Conservation (phyloP, 1,140 invertebrate genomes). For the Lepidotrigona ventralis region DNA sequence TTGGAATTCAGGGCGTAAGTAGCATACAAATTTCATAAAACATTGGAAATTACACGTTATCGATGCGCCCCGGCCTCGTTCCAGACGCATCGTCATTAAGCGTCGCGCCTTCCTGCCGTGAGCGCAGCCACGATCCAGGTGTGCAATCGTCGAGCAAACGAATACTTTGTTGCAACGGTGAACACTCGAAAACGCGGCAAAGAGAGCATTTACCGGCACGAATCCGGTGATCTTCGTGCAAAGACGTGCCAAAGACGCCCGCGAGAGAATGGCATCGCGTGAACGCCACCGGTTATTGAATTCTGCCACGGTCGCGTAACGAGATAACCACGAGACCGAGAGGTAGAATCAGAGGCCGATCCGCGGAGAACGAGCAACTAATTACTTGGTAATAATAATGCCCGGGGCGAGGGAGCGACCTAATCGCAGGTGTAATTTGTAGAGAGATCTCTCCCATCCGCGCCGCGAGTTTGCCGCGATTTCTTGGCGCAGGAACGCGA, state of each 20-base stretch:
- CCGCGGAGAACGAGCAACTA: slow-evolving; percentile 4
- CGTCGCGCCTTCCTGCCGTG: slow-evolving; percentile 7
- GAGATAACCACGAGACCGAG: not conserved
- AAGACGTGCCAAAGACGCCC: not conserved
- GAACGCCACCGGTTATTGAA: slow-evolving; percentile 40
- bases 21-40: not conserved
- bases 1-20: slow-evolving; percentile 41
- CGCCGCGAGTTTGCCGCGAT: not conserved
- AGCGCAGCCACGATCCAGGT: not conserved
- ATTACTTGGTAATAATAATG: slow-evolving; percentile 29
- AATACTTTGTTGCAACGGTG: slow-evolving; percentile 12
- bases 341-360: not conserved
- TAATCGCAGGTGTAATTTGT: slow-evolving; percentile 4
- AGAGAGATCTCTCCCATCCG: not conserved
- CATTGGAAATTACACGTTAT: slow-evolving; percentile 27
- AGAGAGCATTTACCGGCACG: slow-evolving; percentile 31
- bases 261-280: slow-evolving; percentile 25
- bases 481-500: not conserved
- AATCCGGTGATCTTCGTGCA: slow-evolving; percentile 19
- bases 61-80: slow-evolving; percentile 3
- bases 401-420: not conserved
- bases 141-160: not conserved
- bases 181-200: not conserved
- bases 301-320: slow-evolving; percentile 21
- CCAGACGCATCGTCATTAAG: slow-evolving; percentile 10